Percentiles rank a stretch among this genome's conserved stretches.
These are phyloP conservation scores for Lumbricus terrestris DNA, from an alignment of 2,888 invertebrate species.

Conservation along the genomic window DNA sequence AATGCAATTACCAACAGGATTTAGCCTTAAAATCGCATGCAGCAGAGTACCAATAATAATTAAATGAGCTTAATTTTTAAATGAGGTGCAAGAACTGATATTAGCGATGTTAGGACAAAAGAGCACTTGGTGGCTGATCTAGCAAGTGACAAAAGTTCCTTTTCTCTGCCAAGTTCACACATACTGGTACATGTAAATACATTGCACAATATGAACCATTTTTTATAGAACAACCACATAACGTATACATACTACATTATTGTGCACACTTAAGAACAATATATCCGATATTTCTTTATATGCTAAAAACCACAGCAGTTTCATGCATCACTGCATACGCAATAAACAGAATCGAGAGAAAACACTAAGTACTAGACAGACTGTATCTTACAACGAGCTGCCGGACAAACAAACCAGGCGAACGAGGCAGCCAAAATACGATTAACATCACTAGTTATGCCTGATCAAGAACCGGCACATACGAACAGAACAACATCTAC, in stretches of 20 bases:
- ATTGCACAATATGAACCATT: neutral
- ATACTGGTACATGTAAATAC: no score
- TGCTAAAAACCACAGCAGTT: neutral
- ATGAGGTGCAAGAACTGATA: no score
- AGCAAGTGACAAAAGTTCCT: no score
- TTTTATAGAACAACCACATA: neutral
- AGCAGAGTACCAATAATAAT: no score
- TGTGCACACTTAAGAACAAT: no score
- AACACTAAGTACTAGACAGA: neutral
- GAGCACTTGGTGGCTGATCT: no score
- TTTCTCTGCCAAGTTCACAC: no score
- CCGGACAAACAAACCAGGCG: neutral
- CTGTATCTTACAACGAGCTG: neutral
- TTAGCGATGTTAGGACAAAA: no score
- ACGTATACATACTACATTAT: neutral
- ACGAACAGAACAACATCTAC: neutral
- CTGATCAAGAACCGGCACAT: neutral
- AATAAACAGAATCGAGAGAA: neutral
- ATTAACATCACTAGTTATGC: neutral
- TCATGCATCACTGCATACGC: neutral
- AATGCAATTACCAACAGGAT: no score
- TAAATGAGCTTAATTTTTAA: no score
- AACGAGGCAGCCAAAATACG: no score
- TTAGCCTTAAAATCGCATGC: no score
- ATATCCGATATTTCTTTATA: neutral